These are phyloP conservation scores for Elgonia sp. DNA, from an alignment of 2,888 invertebrate species.

Conservation along the genomic window DNA sequence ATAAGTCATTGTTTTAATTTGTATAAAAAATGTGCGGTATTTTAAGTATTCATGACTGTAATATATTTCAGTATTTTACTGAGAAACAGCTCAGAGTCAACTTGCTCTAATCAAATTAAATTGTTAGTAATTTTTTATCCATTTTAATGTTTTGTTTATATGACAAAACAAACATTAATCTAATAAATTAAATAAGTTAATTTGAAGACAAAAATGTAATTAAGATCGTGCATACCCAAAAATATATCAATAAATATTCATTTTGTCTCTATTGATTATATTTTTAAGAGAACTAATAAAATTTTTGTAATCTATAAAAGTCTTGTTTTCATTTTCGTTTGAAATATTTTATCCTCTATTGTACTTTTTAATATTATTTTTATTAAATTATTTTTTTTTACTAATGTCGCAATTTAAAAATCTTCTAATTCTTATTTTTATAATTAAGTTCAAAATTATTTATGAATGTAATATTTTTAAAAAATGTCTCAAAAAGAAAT, in stretches of 20 bases:
- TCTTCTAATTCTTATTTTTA: no score
- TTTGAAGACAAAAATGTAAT: background rate
- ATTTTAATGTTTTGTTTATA: slow-evolving; percentile 63
- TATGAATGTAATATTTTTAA: slow-evolving; percentile 39
- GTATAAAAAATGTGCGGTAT: slow-evolving; percentile 66
- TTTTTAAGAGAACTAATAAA: no score
- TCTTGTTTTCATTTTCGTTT: no score
- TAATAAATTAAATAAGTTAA: slow-evolving; percentile 52
- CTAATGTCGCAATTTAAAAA: no score
- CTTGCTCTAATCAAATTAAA: slow-evolving; percentile 70
- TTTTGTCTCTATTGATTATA: no score
- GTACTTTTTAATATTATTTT: no score
- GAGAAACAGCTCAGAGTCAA: slow-evolving; percentile 74
- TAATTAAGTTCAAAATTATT: slow-evolving; percentile 29
- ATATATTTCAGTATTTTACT: slow-evolving; percentile 73
- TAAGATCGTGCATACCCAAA: no score
- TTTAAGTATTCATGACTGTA: slow-evolving; percentile 70
- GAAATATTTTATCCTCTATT: no score
- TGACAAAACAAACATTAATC: slow-evolving; percentile 75
- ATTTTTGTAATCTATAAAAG: no score
- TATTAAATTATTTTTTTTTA: no score
- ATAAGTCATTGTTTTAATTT: slow-evolving; percentile 69
- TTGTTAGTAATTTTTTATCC: slow-evolving; percentile 65
- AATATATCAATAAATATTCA: no score
- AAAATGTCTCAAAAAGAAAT: slow-evolving; percentile 35